Conservation (phyloP, 2,888 invertebrate species). For the Bimastos eiseni region DNA sequence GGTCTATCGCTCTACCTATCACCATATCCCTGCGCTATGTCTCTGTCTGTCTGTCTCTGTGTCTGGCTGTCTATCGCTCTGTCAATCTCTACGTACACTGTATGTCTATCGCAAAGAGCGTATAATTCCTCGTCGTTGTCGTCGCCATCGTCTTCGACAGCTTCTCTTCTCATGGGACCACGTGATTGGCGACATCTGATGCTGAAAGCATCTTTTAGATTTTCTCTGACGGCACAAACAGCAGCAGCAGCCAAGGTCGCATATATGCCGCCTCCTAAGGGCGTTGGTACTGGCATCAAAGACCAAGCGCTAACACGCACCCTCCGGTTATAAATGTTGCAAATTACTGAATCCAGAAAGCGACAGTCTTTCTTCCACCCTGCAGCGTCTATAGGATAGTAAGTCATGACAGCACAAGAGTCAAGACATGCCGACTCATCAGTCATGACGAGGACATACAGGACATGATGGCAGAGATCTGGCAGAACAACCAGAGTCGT, state of each 20-base stretch:
- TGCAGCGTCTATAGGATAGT: neutral
- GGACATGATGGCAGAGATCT: neutral
- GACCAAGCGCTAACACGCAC: neutral
- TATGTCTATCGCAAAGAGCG: neutral
- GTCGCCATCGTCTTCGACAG: neutral
- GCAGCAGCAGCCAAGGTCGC: neutral
- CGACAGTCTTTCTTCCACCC: neutral
- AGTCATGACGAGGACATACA: too few relatives aligned
- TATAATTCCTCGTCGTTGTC: neutral
- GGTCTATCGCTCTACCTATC: neutral
- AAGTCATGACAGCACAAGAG: neutral
- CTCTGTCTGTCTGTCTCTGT: neutral
- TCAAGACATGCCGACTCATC: neutral
- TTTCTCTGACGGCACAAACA: neutral
- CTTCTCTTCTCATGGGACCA: neutral
- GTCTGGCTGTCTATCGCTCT: neutral
- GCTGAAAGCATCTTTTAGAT: neutral
- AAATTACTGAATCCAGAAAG: neutral
- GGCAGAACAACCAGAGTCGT: neutral
- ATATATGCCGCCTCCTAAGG: neutral
- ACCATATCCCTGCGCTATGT: neutral
- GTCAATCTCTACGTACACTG: neutral
- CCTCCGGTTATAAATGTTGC: neutral
- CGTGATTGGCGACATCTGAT: neutral
- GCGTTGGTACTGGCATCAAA: neutral